Percentiles rank a stretch among this genome's conserved stretches.
phyloP scores from a whole-genome alignment of 1,140 invertebrate genomes.

The Drosophila arizonae region DNA sequence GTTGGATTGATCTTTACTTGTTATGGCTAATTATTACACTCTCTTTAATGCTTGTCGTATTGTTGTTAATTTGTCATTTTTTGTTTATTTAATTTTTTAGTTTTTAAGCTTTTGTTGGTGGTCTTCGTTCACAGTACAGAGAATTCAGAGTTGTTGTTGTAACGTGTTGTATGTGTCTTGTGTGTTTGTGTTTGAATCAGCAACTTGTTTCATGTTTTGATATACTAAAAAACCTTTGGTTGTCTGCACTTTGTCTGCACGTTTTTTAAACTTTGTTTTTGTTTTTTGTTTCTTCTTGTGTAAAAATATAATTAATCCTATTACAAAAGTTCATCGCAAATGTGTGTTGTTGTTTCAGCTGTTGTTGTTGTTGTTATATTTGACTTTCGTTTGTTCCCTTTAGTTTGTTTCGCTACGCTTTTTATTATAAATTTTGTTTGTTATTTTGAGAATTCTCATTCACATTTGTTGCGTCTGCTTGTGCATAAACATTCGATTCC shows the following conservation, averaged over 20 bases:
- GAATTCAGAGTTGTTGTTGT: constrained; percentile 66
- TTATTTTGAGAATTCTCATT: constrained; percentile 61
- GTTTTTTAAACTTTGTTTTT: constrained; percentile 33
- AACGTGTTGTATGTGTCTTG: constrained; percentile 18
- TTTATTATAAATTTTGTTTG: not conserved
- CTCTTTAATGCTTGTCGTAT: constrained; percentile 60
- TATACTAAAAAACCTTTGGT: constrained; percentile 80
- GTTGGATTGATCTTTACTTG: constrained; percentile 59
- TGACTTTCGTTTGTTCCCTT: constrained; percentile 68
- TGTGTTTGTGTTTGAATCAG: constrained; percentile 58
- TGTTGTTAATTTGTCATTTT: constrained; percentile 47
- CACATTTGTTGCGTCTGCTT: constrained; percentile 57
- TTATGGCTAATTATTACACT: constrained; percentile 53
- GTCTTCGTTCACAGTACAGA: constrained; percentile 80
- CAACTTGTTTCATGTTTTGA: constrained; percentile 58
- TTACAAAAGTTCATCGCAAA: constrained; percentile 58
- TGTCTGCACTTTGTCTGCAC: constrained; percentile 65
- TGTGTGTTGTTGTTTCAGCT: constrained; percentile 20
- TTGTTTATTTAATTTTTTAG: constrained; percentile 28
- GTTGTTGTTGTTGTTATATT: constrained; percentile 23
- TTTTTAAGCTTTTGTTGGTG: constrained; percentile 56
- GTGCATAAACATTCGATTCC: constrained; percentile 75
- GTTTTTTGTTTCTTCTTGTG: constrained; percentile 46
- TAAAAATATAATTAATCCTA: constrained; percentile 74
- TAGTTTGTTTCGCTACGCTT: constrained; percentile 66